Base-by-base conservation (phyloP, 2,888 invertebrate genomes). In the Hirtodrosophila duncani region DNA sequence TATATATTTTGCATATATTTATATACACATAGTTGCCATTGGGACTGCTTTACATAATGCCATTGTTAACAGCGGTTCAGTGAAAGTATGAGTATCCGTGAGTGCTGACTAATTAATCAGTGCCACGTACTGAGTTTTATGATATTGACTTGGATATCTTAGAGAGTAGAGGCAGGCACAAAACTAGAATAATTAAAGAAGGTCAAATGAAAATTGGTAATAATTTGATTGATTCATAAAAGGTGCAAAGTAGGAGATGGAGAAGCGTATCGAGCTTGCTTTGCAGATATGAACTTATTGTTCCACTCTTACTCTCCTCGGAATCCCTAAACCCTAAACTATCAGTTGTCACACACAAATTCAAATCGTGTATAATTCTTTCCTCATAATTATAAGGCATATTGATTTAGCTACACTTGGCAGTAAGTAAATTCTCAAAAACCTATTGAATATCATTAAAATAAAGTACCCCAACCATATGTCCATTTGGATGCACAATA, bases 1-100 rank as follows among this genome's bases (percentile, higher is more conserved):
- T 34, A 5, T 31, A 16, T 43, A 51, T 11, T n/a, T 44, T 50
- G 49, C 27, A 61, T 46, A 51, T 46, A 61, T 29, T 37, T 43
- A 31, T 38, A 23, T 42, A 43, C 20, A 21, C 52, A 21, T 9
- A 51, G 67, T 62, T 72, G 56, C 69, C 51, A 64, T 64, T 67
- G 61, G n/a, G n/a, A 57, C 64, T 58, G 53, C 61, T 67, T 61
- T 52, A 55, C 50, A n/a, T n/a, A n/a, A n/a, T n/a, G n/a, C n/a
- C n/a, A n/a, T n/a, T n/a, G n/a, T n/a, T n/a, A n/a, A n/a, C n/a
- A n/a, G n/a, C n/a, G n/a, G n/a, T n/a, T n/a, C n/a, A n/a, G n/a
- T n/a, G n/a, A n/a, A n/a, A n/a, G n/a, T n/a, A n/a, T n/a, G n/a
- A 13, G 14, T 31, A 26, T 39, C 34, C 45, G 31, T 33, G 39